These are phyloP conservation scores for Gila robusta DNA, from an alignment of 2,797 vertebrate genomes.

Conservation along the genomic window DNA sequence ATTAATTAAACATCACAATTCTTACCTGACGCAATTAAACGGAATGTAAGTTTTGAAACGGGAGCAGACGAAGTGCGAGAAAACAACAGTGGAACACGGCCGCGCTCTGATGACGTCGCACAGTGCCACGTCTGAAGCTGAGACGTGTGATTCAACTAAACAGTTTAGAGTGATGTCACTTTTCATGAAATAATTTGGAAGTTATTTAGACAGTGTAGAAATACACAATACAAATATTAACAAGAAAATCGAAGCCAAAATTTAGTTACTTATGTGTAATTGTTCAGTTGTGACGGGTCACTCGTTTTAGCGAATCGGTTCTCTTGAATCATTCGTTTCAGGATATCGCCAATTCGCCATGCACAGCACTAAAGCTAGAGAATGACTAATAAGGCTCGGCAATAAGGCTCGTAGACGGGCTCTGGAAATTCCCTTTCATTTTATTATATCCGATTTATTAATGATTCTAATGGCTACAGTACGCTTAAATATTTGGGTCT, in stretches of 20 bases:
- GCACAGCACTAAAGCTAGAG: too few relatives aligned
- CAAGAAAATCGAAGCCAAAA: neutral
- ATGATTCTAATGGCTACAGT: neutral
- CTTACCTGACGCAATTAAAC: slow-evolving; percentile 55
- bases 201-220: neutral
- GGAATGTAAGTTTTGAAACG: neutral
- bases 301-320: slow-evolving; percentile 21
- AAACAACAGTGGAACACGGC: slow-evolving; percentile 57
- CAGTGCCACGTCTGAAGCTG: slow-evolving; percentile 77
- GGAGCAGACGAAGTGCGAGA: slow-evolving; percentile 23
- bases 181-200: neutral
- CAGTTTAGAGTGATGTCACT: neutral
- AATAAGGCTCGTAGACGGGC: too few relatives aligned
- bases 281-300: neutral
- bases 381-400: too few relatives aligned
- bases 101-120: slow-evolving; percentile 74
- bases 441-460: neutral
- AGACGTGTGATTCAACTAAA: slow-evolving; percentile 28
- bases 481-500: neutral
- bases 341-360: too few relatives aligned
- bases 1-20: neutral
- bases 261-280: neutral
- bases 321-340: neutral
- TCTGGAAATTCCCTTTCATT: neutral
- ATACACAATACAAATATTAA: neutral